A percentile compares a stretch with the other conserved stretches of the same genome.
Evolutionary conservation across 2,113 vertebrate genomes (phyloP).

Genomic region (Podarcis raffonei): DNA sequence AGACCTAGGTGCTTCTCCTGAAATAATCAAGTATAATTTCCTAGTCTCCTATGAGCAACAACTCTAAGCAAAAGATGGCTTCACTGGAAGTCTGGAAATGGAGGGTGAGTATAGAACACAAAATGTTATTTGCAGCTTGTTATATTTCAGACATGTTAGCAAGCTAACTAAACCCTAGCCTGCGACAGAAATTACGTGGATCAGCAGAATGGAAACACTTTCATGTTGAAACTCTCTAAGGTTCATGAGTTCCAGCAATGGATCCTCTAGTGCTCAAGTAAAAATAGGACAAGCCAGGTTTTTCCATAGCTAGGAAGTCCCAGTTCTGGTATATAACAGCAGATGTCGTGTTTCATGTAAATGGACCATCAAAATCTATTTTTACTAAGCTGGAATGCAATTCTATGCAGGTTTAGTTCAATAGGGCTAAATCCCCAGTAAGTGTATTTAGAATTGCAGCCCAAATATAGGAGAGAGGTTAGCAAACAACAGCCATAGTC

Average conservation of each 20-base stretch:
- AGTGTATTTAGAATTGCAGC: not conserved
- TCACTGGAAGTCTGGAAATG: not conserved
- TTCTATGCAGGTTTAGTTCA: not conserved
- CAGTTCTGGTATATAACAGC: not conserved
- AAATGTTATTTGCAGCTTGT: not conserved
- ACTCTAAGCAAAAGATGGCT: not conserved
- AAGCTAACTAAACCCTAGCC: not conserved
- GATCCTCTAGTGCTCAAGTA: not conserved
- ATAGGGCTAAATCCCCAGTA: not conserved
- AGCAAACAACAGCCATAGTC: not conserved
- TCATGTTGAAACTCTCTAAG: not conserved
- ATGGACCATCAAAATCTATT: not conserved
- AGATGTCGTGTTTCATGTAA: not conserved
- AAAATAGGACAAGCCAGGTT: not conserved
- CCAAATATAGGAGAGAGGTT: not conserved
- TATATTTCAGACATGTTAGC: not conserved
- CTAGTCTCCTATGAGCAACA: not conserved
- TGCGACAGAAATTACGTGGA: not conserved
- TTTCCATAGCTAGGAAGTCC: not conserved
- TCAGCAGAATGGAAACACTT: not conserved
- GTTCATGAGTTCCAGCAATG: not conserved
- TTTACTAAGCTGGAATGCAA: slow-evolving; percentile 37
- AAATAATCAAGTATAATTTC: not conserved
- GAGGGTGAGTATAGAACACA: not conserved
- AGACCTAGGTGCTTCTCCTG: not conserved